Conservation (phyloP, 2,113 vertebrate species). For the Sceloporus tristichus region DNA sequence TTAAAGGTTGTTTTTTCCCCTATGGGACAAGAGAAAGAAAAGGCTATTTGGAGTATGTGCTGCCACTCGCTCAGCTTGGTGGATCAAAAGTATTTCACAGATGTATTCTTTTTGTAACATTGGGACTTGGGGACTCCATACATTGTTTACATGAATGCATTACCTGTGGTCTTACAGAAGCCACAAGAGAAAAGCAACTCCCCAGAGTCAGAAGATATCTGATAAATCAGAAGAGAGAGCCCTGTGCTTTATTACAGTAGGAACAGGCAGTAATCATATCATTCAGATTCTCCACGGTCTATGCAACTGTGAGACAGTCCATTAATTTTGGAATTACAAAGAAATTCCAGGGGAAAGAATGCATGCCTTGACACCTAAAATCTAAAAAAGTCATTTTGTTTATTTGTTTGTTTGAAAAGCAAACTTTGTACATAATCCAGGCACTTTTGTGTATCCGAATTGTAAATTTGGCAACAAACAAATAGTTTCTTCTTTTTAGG, state of each 20-base stretch:
- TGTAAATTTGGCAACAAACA: background rate
- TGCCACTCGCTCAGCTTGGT: background rate
- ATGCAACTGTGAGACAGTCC: background rate
- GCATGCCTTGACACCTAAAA: background rate
- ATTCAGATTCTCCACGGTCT: slow-evolving; percentile 11
- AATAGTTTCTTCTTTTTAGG: background rate
- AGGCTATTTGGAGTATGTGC: background rate
- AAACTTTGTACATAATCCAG: too few relatives aligned
- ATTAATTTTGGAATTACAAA: background rate
- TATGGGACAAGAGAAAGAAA: background rate
- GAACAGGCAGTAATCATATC: background rate
- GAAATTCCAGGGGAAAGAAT: background rate
- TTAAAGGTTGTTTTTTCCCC: background rate
- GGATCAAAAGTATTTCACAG: background rate
- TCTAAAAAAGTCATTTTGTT: too few relatives aligned
- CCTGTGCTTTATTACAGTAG: background rate
- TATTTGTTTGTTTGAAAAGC: too few relatives aligned
- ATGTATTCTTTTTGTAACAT: slow-evolving; percentile 5
- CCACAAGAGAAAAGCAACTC: background rate
- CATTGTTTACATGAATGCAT: background rate
- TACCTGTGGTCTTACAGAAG: background rate
- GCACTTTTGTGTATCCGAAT: background rate
- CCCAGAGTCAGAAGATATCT: slow-evolving; percentile 10
- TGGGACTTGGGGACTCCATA: background rate
- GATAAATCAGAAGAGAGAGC: background rate